A percentile compares a stretch with the other conserved stretches of the same genome.
Conservation (phyloP, 2,797 vertebrate genomes). For the Sebastes trivittatus region DNA sequence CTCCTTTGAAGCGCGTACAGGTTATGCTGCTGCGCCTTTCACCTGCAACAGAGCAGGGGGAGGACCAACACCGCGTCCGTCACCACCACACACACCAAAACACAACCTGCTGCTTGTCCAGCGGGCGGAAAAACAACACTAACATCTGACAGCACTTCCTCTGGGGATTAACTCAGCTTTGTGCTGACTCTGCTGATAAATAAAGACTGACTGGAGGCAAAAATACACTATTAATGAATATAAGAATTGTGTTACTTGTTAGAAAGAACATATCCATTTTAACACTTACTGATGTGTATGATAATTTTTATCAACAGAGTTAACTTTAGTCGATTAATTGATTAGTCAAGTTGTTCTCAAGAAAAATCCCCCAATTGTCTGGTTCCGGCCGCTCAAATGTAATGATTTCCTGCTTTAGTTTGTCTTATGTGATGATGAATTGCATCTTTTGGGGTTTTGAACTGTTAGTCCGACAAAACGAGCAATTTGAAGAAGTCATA, state of each 20-base stretch:
- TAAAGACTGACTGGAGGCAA: not conserved
- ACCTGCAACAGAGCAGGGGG: constrained; percentile 26
- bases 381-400: not conserved
- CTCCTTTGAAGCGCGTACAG: constrained; percentile 38
- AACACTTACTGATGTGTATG: not conserved
- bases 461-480: not conserved
- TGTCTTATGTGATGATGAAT: not conserved
- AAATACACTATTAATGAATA: not conserved
- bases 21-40: constrained; percentile 14
- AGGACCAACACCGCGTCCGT: not conserved
- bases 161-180: constrained; percentile 24
- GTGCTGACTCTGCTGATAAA: constrained; percentile 35
- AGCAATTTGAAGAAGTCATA: not conserved
- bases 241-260: not conserved
- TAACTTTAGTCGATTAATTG: not conserved
- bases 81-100: constrained; percentile 30
- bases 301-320: not conserved
- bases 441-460: not conserved
- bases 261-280: too few species aligned
- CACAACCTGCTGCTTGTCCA: constrained; percentile 32
- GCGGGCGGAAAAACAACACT: constrained; percentile 18
- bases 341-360: not conserved
- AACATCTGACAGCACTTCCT: constrained; percentile 43
- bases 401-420: not conserved
- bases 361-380: not conserved